Base-by-base conservation (phyloP, 2,113 vertebrate species). In the Mellivora capensis region DNA sequence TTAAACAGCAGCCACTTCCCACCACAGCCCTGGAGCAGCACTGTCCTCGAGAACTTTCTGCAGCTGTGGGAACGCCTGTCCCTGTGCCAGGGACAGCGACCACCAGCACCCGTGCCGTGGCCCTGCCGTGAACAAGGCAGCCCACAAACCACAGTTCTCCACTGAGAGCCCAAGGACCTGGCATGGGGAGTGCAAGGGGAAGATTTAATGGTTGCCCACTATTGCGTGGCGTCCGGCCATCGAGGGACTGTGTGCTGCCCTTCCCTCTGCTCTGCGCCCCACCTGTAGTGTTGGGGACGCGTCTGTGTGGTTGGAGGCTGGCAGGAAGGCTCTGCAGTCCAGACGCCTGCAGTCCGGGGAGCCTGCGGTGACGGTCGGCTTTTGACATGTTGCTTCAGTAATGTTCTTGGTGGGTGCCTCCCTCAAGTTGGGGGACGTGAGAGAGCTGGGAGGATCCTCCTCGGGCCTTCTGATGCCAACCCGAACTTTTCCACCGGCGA, bases 181-280 rank as follows among this genome's bases (percentile, higher is more conserved):
- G 4, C 31, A 5, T 2, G 1, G 2, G 18, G 23, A 23, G 34
- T 7, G 3, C 25, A 3, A 3, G 5, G 13, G 42, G 7, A 21
- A 15, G 34, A 7, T 5, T 37, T 21, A 71, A 49, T 3, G 0
- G 15, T 14, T 4, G 6, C 29, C 80, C 29, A 37, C 34, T 37
- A 12, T 7, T 87, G 69, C 62, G 42, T 7, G 0, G 37, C 29
- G 64, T 15, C 57, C 49, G 13, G 69, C 31, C 44, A 37, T 39
- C 76, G 4, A 4, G 29, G 27, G 15, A 12, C 17, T 6, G 14
- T 4, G 1, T 2, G 25, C 61, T 13, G 17, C 49, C 37, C 61
- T 27, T 21, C 31, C 37, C 39, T 39, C 21, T 6, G 27, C 44
- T 12, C 13, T 42, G 7, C 25, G 0, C 1, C 10, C 37, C 42